A percentile compares a stretch with the other conserved stretches of the same genome.
Evolutionary conservation across 2,888 invertebrate genomes (phyloP).

Genomic region (Panzeria rudis): DNA sequence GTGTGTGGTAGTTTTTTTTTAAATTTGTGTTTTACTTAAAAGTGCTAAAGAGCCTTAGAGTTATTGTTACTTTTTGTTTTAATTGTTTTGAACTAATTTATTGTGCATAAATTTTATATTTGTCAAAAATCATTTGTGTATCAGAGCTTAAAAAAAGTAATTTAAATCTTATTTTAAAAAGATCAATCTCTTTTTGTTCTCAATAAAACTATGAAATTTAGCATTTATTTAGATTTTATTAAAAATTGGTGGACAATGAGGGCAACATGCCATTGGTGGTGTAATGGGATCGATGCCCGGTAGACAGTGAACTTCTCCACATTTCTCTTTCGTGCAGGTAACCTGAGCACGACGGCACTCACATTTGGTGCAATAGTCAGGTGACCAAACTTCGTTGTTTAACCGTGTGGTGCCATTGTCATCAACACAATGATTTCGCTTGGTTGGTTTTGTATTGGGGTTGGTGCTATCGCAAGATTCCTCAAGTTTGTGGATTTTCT

Average conservation of each 20-base stretch:
- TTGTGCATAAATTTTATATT: conserved; percentile 64
- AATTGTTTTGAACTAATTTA: conserved; percentile 66
- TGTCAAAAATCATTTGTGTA: conserved; percentile 47
- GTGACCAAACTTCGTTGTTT: conserved; percentile 84
- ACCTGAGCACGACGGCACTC: conserved; percentile 84
- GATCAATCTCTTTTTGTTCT: conserved; percentile 52
- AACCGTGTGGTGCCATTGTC: conserved; percentile 82
- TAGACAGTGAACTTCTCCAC: conserved; percentile 82
- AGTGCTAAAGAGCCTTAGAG: conserved; percentile 41
- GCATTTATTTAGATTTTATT: conserved; percentile 51
- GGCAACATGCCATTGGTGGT: conserved; percentile 83
- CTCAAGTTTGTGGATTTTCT: conserved; percentile 84
- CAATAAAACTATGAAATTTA: conserved; percentile 47
- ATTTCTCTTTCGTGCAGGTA: conserved; percentile 84
- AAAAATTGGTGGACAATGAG: conserved; percentile 79
- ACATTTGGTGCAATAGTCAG: conserved; percentile 84
- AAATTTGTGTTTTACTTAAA: conserved; percentile 33
- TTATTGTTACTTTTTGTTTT: conserved; percentile 29
- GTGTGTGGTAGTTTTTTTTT: conserved; percentile 5
- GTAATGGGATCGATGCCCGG: conserved; percentile 79
- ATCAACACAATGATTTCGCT: conserved; percentile 83
- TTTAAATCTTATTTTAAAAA: conserved; percentile 36
- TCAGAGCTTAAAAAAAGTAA: conserved; percentile 51
- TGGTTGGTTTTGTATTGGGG: conserved; percentile 73
- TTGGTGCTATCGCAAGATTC: conserved; percentile 77